A percentile compares a stretch with the other conserved stretches of the same genome.
These are phyloP conservation scores for Turritopsis dohrnii DNA, from an alignment of 30 jellyfish, hydroid and myxozoan genomes.

Conservation along the genomic window DNA sequence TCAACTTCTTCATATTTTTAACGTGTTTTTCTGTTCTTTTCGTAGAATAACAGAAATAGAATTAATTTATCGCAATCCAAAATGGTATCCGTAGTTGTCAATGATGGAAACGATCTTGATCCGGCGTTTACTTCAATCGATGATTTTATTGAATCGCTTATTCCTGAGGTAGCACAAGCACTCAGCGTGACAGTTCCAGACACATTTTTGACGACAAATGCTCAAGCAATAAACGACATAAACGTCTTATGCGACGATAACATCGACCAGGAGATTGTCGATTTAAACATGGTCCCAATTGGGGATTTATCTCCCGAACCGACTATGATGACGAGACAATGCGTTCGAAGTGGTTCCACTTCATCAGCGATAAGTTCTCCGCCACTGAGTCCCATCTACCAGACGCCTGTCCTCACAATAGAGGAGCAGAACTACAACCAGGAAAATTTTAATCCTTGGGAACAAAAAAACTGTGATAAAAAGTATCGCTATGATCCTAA, in stretches of 20 bases:
- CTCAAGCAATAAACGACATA: neutral
- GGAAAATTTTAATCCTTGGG: neutral
- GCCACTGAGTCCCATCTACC: neutral
- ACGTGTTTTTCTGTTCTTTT: neutral
- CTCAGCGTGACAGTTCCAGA: neutral
- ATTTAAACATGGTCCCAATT: neutral
- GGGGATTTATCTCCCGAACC: neutral
- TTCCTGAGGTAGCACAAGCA: slow-evolving; percentile 2
- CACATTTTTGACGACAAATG: neutral
- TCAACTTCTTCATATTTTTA: no score
- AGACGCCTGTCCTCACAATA: neutral
- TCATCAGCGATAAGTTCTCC: neutral
- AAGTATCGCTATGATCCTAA: slow-evolving; percentile 16
- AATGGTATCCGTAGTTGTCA: neutral
- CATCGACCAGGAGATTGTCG: neutral
- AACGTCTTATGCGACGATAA: neutral
- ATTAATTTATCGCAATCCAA: neutral
- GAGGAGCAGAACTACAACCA: slow-evolving; percentile 1
- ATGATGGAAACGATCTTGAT: neutral
- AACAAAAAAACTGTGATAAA: slow-evolving; percentile 4
- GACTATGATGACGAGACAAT: neutral
- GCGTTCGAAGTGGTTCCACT: slow-evolving; percentile 4
- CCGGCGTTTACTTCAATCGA: neutral
- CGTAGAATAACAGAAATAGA: neutral
- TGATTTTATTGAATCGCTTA: slow-evolving; percentile 6